phyloP scores from a whole-genome alignment of 1,140 invertebrate genomes.

The Meloidogyne chitwoodi region DNA sequence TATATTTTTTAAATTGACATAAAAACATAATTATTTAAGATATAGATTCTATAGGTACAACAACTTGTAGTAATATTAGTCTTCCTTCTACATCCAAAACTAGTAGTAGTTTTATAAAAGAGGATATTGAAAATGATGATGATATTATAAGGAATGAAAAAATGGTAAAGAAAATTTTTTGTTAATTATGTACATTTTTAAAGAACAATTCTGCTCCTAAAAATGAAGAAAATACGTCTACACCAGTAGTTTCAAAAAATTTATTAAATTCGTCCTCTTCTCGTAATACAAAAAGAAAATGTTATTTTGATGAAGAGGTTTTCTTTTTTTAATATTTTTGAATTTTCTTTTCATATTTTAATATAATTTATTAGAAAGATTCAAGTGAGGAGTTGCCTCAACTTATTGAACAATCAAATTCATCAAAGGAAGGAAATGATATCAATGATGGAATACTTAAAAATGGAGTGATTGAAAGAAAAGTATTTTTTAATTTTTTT shows the following conservation, averaged over 20 bases:
- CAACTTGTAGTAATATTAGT: neutral
- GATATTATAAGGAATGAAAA: neutral
- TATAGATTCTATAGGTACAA: neutral
- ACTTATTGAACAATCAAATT: neutral
- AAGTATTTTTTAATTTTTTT: neutral
- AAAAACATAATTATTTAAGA: too few relatives aligned
- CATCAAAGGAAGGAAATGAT: neutral
- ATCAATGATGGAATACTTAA: neutral
- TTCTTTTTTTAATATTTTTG: neutral
- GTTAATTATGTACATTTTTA: neutral
- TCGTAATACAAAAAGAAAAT: neutral
- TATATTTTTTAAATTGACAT: too few relatives aligned
- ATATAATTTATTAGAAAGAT: neutral
- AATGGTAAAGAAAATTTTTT: neutral
- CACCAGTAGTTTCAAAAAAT: neutral
- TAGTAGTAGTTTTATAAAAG: neutral
- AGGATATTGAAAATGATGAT: neutral
- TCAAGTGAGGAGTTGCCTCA: neutral
- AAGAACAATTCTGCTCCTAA: neutral
- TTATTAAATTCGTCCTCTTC: neutral
- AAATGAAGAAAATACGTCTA: neutral
- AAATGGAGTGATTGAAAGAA: neutral
- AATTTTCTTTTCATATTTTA: neutral
- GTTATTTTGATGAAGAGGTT: slow-evolving; percentile 5
- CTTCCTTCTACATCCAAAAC: neutral